These are phyloP conservation scores for Callionymus lyra DNA, from an alignment of 2,113 vertebrate species.

Conservation along the genomic window DNA sequence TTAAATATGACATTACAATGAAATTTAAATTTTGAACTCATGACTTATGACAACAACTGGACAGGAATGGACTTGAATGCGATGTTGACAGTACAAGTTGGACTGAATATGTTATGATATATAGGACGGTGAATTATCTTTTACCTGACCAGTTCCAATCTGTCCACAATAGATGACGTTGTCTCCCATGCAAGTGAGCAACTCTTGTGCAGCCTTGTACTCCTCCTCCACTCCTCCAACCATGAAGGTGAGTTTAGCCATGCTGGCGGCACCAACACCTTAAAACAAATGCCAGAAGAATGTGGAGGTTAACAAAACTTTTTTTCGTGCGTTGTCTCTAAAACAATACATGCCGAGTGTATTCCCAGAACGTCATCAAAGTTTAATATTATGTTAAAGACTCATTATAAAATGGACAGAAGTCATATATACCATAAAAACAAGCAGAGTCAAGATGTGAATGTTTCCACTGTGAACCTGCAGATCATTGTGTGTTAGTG, in stretches of 20 bases:
- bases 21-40: too few species aligned
- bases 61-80: not conserved
- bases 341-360: too few species aligned
- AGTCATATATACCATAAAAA: too few species aligned
- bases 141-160: constrained; percentile 89
- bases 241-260: constrained; percentile 95
- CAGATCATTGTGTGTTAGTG: constrained; percentile 8
- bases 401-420: too few species aligned
- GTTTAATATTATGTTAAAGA: too few species aligned
- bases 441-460: too few species aligned
- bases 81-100: too few species aligned
- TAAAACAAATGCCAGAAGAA: constrained; percentile 28
- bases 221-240: constrained; percentile 90
- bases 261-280: constrained; percentile 90
- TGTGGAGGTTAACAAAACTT: not conserved
- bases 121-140: not conserved
- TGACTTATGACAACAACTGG: too few species aligned
- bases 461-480: constrained; percentile 22
- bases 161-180: constrained; percentile 88
- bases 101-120: not conserved
- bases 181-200: constrained; percentile 91
- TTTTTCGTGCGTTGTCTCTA: too few species aligned
- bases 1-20: too few species aligned
- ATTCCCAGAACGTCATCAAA: too few species aligned
- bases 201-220: constrained; percentile 84